Evolutionary conservation across 2,113 vertebrate genomes (phyloP).

Genomic region (Dasypus novemcinctus): DNA sequence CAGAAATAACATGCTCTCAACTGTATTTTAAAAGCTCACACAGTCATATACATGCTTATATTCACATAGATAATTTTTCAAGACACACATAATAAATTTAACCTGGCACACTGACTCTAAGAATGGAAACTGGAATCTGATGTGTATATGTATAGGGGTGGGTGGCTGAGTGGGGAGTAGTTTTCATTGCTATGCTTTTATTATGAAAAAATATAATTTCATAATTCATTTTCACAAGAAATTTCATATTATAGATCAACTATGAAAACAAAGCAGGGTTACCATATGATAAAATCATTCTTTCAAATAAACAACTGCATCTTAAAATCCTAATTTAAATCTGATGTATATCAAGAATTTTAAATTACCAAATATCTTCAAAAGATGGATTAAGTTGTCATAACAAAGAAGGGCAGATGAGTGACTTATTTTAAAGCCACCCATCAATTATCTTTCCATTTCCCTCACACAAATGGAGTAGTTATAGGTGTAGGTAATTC

Average conservation of each 20-base stretch:
- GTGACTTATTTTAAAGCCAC: constrained; percentile 29
- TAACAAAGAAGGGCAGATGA: not conserved
- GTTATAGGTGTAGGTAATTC: constrained; percentile 46
- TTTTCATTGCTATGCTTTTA: constrained; percentile 23
- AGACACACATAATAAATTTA: constrained; percentile 12
- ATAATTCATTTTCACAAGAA: constrained; percentile 15
- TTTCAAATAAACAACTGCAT: constrained; percentile 35
- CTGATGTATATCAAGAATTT: constrained; percentile 2
- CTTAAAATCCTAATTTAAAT: constrained; percentile 53
- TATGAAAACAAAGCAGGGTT: not conserved
- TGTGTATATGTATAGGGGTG: not conserved
- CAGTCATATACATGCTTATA: not conserved
- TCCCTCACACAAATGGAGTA: not conserved
- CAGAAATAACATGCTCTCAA: not conserved
- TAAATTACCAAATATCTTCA: constrained; percentile 40
- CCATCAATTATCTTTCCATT: constrained; percentile 40
- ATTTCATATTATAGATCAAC: constrained; percentile 31
- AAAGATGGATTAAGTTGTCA: constrained; percentile 40
- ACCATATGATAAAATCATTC: not conserved
- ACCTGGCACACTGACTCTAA: not conserved
- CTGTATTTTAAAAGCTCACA: not conserved
- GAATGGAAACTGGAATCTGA: not conserved
- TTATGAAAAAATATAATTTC: constrained; percentile 16
- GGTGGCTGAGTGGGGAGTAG: not conserved
- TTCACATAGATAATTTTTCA: constrained; percentile 24